Evolutionary conservation across 2,113 vertebrate genomes (phyloP), one percentile per base, ranked within the genome.

Genomic region (Brachyistius frenatus): DNA sequence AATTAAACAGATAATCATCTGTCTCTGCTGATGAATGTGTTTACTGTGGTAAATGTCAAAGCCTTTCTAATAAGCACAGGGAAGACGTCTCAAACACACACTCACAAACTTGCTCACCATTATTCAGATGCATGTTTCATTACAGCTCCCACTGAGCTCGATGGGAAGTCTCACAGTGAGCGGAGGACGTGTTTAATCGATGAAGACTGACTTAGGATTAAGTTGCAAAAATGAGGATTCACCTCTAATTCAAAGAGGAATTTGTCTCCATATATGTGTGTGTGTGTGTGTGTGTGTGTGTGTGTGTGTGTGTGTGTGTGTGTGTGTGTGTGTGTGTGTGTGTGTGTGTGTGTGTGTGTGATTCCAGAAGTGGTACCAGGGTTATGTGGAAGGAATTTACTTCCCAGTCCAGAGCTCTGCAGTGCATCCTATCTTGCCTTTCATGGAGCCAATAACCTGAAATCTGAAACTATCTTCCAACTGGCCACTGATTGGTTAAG

Each of bases 1-100:
- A 92, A 93, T 94, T 90, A 93, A 90, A 90, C 82, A 89, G 90
- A 92, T 93, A 92, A 94, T 94, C 88, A 93, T 94, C 93, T 88
- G 90, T 92, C 93, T 86, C 46, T 87, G 85, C 49, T 94, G 93
- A 93, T 92, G 80, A 95, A 94, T 93, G 92, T 93, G 92, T 93
- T 93, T 93, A 89, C 93, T n/a, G 53, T 84, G 62, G 53, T 88
- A 92, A 94, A 93, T 92, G 92, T 86, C 91, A 91, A 76, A 84
- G 85, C 75, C 84, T 91, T 73, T 88, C 86, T 92, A 88, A 92
- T 92, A 92, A 92, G 80, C 76, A 79, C 56, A 89, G 63, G 52
- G 52, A 84, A 69, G 36, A 55, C 66, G 65, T 76, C 52, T 49
- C 68, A 3, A 13, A 31, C 32, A 10, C 37, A 23, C 15, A 5